Conservation (phyloP, 1,140 invertebrate genomes). For the Hycleus phaleratus region DNA sequence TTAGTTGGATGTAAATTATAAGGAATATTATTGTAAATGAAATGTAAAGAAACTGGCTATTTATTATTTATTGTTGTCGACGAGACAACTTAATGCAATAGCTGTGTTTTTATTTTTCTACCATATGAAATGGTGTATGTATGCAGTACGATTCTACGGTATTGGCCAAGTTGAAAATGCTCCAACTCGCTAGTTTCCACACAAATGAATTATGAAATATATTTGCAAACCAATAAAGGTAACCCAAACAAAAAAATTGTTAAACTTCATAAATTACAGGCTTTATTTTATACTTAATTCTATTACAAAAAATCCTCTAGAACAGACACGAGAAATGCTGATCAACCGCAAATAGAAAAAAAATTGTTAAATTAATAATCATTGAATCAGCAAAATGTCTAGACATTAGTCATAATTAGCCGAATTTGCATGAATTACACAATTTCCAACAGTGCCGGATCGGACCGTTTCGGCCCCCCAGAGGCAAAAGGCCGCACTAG, state of each 20-base stretch:
- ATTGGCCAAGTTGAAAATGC: conserved; percentile 6
- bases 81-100: conserved; percentile 16
- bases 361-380: too few species aligned
- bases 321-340: too few species aligned
- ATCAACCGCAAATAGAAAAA: too few species aligned
- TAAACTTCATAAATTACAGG: background rate
- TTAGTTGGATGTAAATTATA: conserved; percentile 9
- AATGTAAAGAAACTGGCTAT: conserved; percentile 7
- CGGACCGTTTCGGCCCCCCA: too few species aligned
- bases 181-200: conserved; percentile 7
- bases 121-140: too few species aligned
- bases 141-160: background rate
- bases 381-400: too few species aligned
- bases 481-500: too few species aligned
- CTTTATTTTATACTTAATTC: too few species aligned
- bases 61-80: conserved; percentile 13
- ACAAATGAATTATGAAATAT: conserved; percentile 14
- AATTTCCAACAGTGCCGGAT: too few species aligned
- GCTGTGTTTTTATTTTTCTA: conserved; percentile 9
- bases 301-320: too few species aligned
- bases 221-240: conserved; percentile 13
- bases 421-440: too few species aligned
- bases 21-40: conserved; percentile 1
- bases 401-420: too few species aligned
- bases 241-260: conserved; percentile 6